Base-by-base conservation (phyloP, 2,113 vertebrate species). In the Harpagus bidentatus region DNA sequence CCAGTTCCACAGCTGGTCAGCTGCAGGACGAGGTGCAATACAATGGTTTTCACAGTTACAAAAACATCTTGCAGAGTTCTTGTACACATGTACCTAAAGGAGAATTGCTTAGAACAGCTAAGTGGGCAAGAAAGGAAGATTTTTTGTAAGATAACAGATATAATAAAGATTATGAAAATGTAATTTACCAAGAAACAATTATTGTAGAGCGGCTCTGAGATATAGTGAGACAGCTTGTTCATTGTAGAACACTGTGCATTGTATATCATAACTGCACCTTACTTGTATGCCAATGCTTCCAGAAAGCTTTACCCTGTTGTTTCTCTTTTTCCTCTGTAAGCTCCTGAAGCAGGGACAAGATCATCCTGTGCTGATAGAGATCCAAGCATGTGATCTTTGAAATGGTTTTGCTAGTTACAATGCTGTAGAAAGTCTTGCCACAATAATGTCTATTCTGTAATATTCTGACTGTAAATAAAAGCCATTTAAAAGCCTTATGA, bases 391-490 rank as follows among this genome's bases (percentile, higher is more conserved):
- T 0, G 0, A 86, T 38, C 34, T 10, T 82, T 84, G 26, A 82
- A 91, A 84, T 32, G 0, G 47, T 88, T 95, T 95, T 89, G 22
- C 26, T 93, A 31, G 29, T 58, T 88, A 73, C 52, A 69, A 9
- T 10, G 16, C 55, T 72, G 18, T 48, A 56, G 69, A 80, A 93
- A 63, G 70, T 72, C 34, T 29, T 82, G 29, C 74, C 45, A 71
- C 78, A 72, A 26, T 66, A n/a, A 61, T 86, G 32, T 18, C 58
- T 87, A 4, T 82, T 83, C 58, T 66, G 21, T 19, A 55, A 77
- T 63, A 26, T 73, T 89, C 50, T 91, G 47, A 66, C 38, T 56
- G 53, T 90, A 96, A 94, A 92, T 86, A 86, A 88, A 85, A 91
- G 45, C 43, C 31, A 42, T 91, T 90, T 43, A 86, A 85, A 93